Conservation (phyloP, 2,113 vertebrate genomes). For the Muntiacus reevesi region DNA sequence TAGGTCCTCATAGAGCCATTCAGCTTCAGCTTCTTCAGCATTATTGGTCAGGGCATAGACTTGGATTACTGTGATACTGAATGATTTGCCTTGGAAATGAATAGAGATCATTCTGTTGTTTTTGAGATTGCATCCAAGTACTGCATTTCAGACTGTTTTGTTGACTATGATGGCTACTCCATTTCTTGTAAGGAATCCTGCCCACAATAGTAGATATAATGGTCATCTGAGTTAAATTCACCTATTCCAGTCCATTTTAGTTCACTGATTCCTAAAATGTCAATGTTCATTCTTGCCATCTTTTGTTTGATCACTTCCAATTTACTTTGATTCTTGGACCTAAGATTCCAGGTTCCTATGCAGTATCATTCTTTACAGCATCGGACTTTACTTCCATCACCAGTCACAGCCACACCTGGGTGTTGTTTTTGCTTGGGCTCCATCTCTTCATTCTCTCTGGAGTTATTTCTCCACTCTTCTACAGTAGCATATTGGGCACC, state of each 20-base stretch:
- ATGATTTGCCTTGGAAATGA: not conserved
- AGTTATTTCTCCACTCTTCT: not conserved
- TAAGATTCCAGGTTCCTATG: not conserved
- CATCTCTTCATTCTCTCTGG: not conserved
- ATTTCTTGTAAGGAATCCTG: not conserved
- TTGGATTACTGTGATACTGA: not conserved
- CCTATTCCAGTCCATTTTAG: not conserved
- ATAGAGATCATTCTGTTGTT: not conserved
- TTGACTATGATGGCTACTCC: not conserved
- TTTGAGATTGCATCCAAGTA: not conserved
- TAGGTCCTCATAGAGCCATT: not conserved
- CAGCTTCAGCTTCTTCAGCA: not conserved
- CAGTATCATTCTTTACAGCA: not conserved
- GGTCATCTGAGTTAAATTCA: not conserved
- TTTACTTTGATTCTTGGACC: not conserved
- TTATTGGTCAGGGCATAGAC: accelerated
- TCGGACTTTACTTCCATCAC: not conserved
- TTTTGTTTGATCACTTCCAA: not conserved
- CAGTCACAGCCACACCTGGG: not conserved
- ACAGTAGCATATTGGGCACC: not conserved
- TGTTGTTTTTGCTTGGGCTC: not conserved
- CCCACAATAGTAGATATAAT: not conserved
- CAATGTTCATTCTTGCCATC: not conserved
- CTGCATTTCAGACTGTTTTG: not conserved
- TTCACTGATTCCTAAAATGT: not conserved